Evolutionary conservation across 2,113 vertebrate species (phyloP).

Genomic region (Bothrops jararaca): DNA sequence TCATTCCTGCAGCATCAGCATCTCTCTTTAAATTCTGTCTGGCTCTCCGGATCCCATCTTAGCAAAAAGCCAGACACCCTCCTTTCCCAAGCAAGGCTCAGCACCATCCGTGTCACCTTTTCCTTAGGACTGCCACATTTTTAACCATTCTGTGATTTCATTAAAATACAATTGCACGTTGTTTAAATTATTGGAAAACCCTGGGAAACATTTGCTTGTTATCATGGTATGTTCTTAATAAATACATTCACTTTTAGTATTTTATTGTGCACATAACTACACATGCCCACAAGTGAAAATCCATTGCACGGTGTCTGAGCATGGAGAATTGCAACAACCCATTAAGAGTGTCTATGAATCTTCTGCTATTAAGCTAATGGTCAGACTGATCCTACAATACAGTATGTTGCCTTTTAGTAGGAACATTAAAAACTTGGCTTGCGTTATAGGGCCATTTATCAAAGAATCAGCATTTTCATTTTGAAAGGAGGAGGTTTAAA

Average conservation of each 20-base stretch:
- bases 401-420: background rate
- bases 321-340: background rate
- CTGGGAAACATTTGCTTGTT: background rate
- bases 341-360: background rate
- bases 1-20: slow-evolving; percentile 49
- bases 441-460: background rate
- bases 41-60: background rate
- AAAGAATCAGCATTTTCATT: background rate
- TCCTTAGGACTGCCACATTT: background rate
- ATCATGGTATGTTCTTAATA: background rate
- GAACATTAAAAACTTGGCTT: background rate
- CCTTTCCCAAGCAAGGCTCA: background rate
- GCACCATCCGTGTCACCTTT: background rate
- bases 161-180: background rate
- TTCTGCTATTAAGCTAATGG: background rate
- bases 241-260: background rate
- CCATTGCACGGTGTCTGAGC: background rate
- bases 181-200: background rate
- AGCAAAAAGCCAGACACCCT: background rate
- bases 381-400: background rate
- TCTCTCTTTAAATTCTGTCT: slow-evolving; percentile 5
- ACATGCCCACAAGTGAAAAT: background rate
- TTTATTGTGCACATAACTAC: background rate
- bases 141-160: background rate
- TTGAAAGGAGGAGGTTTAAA: background rate